Conservation (phyloP, 2,113 vertebrate genomes). For the Rhadina sibilatrix region DNA sequence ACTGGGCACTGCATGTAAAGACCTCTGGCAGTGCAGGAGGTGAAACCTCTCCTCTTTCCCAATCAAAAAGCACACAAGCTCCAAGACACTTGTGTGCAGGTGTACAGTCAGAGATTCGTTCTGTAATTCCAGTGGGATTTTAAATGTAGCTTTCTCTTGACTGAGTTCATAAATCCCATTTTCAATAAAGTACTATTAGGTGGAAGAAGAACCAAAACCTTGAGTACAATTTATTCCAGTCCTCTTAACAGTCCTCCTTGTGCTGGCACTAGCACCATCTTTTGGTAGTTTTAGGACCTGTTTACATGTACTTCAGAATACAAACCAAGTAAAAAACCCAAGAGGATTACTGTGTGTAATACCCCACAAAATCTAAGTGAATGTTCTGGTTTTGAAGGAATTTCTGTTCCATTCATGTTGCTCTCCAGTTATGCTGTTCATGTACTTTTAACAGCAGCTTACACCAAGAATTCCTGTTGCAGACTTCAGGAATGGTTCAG, state of each 20-base stretch:
- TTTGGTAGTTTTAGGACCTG: background rate
- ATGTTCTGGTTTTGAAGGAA: background rate
- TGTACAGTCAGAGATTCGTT: background rate
- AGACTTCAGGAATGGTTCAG: background rate
- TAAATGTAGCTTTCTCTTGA: background rate
- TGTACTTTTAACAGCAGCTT: background rate
- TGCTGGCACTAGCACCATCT: background rate
- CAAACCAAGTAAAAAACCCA: background rate
- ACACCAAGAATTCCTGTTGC: background rate
- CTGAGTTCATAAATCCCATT: background rate
- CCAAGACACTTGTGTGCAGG: background rate
- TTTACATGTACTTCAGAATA: background rate
- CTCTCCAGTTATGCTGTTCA: background rate
- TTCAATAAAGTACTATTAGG: background rate
- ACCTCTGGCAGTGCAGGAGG: background rate
- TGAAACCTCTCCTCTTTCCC: too few relatives aligned
- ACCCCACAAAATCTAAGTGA: background rate
- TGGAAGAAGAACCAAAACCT: background rate
- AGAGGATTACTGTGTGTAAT: background rate
- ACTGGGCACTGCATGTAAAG: background rate
- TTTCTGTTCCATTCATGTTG: background rate
- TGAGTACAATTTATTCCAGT: background rate
- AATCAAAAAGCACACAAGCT: background rate
- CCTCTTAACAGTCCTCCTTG: background rate
- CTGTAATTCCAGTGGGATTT: background rate